Percentiles rank a stretch among this genome's conserved stretches.
Evolutionary conservation across 2,888 invertebrate genomes (phyloP).

Genomic region (Megaustenia siamemsis): DNA sequence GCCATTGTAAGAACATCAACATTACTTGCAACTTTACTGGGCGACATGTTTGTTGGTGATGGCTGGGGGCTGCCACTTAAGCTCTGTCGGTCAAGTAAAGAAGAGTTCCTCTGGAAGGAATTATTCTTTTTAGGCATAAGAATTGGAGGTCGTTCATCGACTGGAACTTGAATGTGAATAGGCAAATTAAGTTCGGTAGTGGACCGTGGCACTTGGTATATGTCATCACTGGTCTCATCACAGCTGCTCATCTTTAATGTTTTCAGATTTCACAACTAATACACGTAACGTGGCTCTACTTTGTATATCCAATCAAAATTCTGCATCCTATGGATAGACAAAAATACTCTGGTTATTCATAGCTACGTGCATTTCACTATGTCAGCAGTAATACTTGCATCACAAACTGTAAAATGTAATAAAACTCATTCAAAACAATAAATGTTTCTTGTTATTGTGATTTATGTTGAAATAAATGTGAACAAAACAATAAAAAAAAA

Average conservation of each 20-base stretch:
- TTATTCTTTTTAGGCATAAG: conserved; percentile 38
- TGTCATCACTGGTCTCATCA: conserved; percentile 2
- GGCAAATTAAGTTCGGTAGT: background rate
- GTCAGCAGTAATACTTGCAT: too few species aligned
- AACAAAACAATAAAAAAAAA: too few species aligned
- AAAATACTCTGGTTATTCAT: background rate
- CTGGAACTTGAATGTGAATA: background rate
- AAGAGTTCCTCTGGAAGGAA: conserved; percentile 7
- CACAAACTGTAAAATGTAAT: too few species aligned
- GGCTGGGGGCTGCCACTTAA: background rate
- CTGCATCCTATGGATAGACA: background rate
- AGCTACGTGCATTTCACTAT: background rate
- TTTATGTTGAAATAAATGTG: too few species aligned
- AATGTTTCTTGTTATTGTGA: too few species aligned
- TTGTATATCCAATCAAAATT: background rate
- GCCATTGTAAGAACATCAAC: background rate
- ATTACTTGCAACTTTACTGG: background rate
- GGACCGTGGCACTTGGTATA: conserved; percentile 26
- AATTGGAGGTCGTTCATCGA: conserved; percentile 2
- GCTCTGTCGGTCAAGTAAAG: conserved; percentile 21
- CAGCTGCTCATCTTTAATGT: background rate
- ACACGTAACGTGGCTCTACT: background rate
- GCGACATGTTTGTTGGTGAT: background rate
- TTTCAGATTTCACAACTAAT: background rate
- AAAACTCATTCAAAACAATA: too few species aligned